These are phyloP conservation scores for Hippopotamus amphibius DNA, from an alignment of 2,113 vertebrate genomes.

Conservation along the genomic window DNA sequence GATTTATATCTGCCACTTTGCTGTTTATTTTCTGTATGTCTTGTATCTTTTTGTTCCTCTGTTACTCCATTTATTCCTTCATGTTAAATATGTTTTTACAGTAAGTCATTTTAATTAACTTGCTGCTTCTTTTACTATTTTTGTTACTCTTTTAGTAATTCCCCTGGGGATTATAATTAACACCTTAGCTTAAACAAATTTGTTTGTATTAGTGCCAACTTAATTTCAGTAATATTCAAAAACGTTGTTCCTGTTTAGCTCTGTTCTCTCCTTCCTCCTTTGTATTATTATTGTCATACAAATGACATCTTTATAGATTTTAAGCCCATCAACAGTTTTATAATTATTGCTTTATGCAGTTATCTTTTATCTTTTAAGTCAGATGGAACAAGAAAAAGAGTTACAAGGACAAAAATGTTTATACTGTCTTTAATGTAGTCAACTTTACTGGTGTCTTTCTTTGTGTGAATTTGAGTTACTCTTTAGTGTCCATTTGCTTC, in stretches of 20 bases:
- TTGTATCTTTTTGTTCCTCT: neutral
- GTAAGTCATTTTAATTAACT: conserved; percentile 8
- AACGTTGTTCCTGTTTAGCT: neutral
- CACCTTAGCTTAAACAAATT: conserved; percentile 38
- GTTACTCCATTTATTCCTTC: conserved; percentile 48
- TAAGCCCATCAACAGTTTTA: neutral
- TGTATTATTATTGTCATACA: conserved; percentile 5
- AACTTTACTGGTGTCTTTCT: neutral
- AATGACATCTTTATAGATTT: conserved; percentile 27
- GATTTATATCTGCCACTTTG: conserved; percentile 14
- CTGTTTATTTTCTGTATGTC: conserved; percentile 16
- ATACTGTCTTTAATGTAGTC: conserved; percentile 5
- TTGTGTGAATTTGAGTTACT: conserved; percentile 19
- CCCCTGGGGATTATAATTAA: conserved; percentile 24
- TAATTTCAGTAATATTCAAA: conserved; percentile 45
- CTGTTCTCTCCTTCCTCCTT: neutral
- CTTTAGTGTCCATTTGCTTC: conserved; percentile 20
- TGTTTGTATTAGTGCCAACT: conserved; percentile 22
- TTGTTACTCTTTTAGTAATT: conserved; percentile 12
- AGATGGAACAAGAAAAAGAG: neutral
- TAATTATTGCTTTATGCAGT: conserved; percentile 23
- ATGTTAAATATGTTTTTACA: conserved; percentile 41
- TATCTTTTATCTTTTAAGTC: conserved; percentile 18
- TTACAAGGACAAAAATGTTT: neutral
- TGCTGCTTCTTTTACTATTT: neutral